Base-by-base conservation (phyloP, 1,140 invertebrate genomes). In the Leptestheria dahalacensis region DNA sequence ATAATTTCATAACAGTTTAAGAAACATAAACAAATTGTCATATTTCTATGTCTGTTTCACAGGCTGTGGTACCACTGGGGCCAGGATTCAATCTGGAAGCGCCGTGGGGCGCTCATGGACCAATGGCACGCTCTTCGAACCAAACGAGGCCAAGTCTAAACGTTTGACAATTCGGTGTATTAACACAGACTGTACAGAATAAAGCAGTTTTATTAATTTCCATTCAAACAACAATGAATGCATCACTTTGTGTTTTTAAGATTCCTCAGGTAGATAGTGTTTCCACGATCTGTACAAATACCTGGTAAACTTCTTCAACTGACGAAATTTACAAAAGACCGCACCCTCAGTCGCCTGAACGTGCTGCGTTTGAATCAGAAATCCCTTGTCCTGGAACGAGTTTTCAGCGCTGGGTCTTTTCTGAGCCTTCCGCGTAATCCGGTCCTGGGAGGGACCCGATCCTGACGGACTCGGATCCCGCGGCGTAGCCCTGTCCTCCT, bases 271-370 rank as follows among this genome's bases (percentile, higher is more conserved):
- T 20, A 94, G 74, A 70, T 93, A 91, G 69, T 92, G 87, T 68
- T 91, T 91, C 89, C 89, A 94, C 67, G 87, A 91, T 57, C 90
- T 77, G 65, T 92, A 91, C 48, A 93, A 74, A 70, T 94, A 94
- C 26, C 89, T 77, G 0, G 90, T 94, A 66, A 93, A 93, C 69
- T 93, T 94, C 61, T 88, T 76, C 11, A 94, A 71, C 66, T 93
- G 90, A 48, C 89, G 74, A 68, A 94, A 94, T 70, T 94, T 94
- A 71, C 90, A 94, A 66, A 92, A 94, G 0, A 89, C 92, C 0
- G 89, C 88, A 0, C 89, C 89, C 70, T 92, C 88, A 0, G 88
- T 89, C 0, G 88, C 90, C 68, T 91, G 87, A 26, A 92, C 70
- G 66, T 93, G 89, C 68, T 93, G 89, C 0, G 90, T 94, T 67